These are phyloP conservation scores for Tanaodytes sp. DNA, from an alignment of 2,888 invertebrate species.

Conservation along the genomic window DNA sequence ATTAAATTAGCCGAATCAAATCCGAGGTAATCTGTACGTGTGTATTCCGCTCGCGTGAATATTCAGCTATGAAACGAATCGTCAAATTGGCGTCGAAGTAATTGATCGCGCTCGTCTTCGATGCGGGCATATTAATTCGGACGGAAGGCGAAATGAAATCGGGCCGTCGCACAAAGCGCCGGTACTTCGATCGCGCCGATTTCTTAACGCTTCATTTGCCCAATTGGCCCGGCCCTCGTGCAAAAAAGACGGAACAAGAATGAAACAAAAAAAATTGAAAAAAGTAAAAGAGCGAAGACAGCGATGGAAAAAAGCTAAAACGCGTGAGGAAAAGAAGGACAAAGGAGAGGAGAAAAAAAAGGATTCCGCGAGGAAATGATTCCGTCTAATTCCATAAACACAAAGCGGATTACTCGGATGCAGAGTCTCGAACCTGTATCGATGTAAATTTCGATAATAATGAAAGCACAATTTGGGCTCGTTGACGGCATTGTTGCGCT, in stretches of 20 bases:
- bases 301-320: no score
- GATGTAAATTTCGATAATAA: constrained; percentile 31
- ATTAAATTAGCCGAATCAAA: constrained; percentile 11
- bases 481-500: constrained; percentile 20
- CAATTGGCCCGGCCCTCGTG: no score
- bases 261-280: no score
- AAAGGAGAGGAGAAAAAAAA: neutral
- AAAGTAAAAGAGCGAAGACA: no score
- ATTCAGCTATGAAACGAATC: neutral
- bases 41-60: neutral
- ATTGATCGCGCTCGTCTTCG: neutral
- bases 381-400: constrained; percentile 21
- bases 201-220: constrained; percentile 6
- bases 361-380: constrained; percentile 17
- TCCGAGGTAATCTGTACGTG: neutral
- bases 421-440: constrained; percentile 12
- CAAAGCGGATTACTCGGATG: constrained; percentile 24
- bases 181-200: no score
- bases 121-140: no score
- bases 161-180: no score
- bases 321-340: no score
- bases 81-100: constrained; percentile 1
- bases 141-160: no score
- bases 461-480: constrained; percentile 34
- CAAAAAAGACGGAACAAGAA: no score